phyloP scores from a whole-genome alignment of 2,888 invertebrate species.

The Eristalis intricaria region DNA sequence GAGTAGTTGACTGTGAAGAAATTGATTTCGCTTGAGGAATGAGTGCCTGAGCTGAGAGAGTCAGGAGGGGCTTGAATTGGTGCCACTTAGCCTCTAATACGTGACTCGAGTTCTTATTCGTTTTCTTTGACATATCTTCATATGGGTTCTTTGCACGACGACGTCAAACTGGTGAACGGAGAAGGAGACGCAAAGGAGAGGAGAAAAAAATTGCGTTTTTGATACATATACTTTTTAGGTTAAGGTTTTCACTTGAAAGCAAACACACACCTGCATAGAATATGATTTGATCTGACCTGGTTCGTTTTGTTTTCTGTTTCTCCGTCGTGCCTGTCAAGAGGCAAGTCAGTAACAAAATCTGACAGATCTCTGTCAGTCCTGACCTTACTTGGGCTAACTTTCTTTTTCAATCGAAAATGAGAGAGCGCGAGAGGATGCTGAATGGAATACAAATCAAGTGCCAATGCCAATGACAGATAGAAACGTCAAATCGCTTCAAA shows the following conservation, averaged over 20 bases:
- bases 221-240: slow-evolving; percentile 22
- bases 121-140: slow-evolving; percentile 33
- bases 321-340: slow-evolving; percentile 4
- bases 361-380: slow-evolving; percentile 44
- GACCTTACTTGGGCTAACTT: slow-evolving; percentile 43
- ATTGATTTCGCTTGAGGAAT: slow-evolving; percentile 49
- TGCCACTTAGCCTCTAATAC: slow-evolving; percentile 65
- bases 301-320: slow-evolving; percentile 4
- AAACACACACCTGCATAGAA: slow-evolving; percentile 54
- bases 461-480: slow-evolving; percentile 39
- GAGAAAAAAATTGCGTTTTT: slow-evolving; percentile 53
- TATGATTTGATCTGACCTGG: slow-evolving; percentile 61
- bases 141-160: slow-evolving; percentile 30
- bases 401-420: slow-evolving; percentile 30
- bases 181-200: slow-evolving; percentile 47
- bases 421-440: not conserved
- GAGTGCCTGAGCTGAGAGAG: slow-evolving; percentile 2
- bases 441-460: slow-evolving; percentile 1
- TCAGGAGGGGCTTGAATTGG: slow-evolving; percentile 27
- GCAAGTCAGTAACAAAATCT: slow-evolving; percentile 8
- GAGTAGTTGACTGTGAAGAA: slow-evolving; percentile 26
- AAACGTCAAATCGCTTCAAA: slow-evolving; percentile 48
- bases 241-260: slow-evolving; percentile 47
- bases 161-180: not conserved
- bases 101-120: slow-evolving; percentile 57